Evolutionary conservation across 2,797 vertebrate genomes (phyloP).

Genomic region (Lithobates pipiens): DNA sequence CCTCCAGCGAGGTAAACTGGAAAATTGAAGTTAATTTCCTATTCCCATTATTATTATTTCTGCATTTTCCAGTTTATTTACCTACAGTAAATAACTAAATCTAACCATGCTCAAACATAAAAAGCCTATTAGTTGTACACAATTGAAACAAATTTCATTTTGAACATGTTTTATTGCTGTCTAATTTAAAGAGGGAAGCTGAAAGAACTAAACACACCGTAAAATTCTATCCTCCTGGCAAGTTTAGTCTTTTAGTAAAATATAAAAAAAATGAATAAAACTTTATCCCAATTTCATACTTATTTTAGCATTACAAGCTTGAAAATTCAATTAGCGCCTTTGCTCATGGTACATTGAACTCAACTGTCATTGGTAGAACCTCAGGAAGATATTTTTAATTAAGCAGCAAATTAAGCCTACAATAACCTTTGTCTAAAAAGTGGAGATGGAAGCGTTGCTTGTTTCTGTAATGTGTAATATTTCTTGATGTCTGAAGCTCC

Average conservation of each 20-base stretch:
- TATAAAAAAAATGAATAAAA: background rate
- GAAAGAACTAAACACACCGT: slow-evolving; percentile 24
- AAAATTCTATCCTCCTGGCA: slow-evolving; percentile 35
- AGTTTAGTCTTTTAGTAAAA: slow-evolving; percentile 22
- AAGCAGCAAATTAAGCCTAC: slow-evolving; percentile 68
- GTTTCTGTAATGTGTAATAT: rapidly evolving
- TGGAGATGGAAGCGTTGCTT: rapidly evolving
- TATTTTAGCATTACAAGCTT: slow-evolving; percentile 61
- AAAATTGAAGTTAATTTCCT: no score
- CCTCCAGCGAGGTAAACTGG: no score
- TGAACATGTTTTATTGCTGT: slow-evolving; percentile 11
- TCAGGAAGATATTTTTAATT: slow-evolving; percentile 66
- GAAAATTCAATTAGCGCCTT: slow-evolving; percentile 68
- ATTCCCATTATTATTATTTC: no score
- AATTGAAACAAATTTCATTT: slow-evolving; percentile 13
- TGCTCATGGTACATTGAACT: slow-evolving; percentile 62
- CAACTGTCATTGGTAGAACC: slow-evolving; percentile 63
- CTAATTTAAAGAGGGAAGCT: background rate
- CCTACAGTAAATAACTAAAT: no score
- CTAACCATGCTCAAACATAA: no score
- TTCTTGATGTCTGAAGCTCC: slow-evolving; percentile 44
- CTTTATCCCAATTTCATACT: slow-evolving; percentile 43
- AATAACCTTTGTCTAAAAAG: slow-evolving; percentile 54
- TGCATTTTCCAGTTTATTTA: no score
- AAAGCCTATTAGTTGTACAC: background rate